These are phyloP conservation scores for Pristionchus arcanus DNA, from an alignment of 2,888 invertebrate genomes.

Conservation along the genomic window DNA sequence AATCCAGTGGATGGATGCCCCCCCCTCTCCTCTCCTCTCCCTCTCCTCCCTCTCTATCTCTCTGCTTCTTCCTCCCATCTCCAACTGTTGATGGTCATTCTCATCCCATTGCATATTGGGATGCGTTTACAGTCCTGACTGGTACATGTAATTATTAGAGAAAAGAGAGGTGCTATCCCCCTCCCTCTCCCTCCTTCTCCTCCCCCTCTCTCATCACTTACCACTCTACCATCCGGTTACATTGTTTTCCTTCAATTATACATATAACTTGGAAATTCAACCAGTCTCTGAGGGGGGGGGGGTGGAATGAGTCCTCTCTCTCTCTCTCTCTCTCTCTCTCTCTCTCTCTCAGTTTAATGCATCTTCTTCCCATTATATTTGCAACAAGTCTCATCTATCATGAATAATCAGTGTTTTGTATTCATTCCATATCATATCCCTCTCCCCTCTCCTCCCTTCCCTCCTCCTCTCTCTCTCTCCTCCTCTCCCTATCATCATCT, in stretches of 20 bases:
- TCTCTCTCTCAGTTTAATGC: background rate
- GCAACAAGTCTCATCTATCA: background rate
- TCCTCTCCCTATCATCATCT: background rate
- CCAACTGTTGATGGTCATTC: slow-evolving; percentile 25
- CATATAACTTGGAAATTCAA: slow-evolving; percentile 55
- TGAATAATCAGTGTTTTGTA: slow-evolving; percentile 40
- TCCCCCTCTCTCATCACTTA: slow-evolving; percentile 21
- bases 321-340: background rate
- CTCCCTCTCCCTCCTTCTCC: slow-evolving; percentile 2
- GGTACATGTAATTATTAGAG: slow-evolving; percentile 52
- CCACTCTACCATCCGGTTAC: slow-evolving; percentile 52
- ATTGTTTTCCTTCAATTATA: slow-evolving; percentile 57
- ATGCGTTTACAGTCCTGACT: slow-evolving; percentile 41
- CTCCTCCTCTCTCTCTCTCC: background rate
- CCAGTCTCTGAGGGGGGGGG: slow-evolving; percentile 34
- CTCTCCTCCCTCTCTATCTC: background rate
- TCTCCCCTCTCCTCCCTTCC: slow-evolving; percentile 14
- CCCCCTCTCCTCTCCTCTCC: background rate
- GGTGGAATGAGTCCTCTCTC: background rate
- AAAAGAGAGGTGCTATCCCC: background rate
- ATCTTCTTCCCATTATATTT: background rate
- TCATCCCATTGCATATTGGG: slow-evolving; percentile 28
- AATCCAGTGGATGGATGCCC: background rate
- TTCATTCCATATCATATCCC: slow-evolving; percentile 11
- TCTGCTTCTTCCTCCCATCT: background rate